Percentiles rank a stretch among this genome's conserved stretches.
phyloP scores from a whole-genome alignment of 1,140 invertebrate genomes.

The Homalodisca vitripennis region DNA sequence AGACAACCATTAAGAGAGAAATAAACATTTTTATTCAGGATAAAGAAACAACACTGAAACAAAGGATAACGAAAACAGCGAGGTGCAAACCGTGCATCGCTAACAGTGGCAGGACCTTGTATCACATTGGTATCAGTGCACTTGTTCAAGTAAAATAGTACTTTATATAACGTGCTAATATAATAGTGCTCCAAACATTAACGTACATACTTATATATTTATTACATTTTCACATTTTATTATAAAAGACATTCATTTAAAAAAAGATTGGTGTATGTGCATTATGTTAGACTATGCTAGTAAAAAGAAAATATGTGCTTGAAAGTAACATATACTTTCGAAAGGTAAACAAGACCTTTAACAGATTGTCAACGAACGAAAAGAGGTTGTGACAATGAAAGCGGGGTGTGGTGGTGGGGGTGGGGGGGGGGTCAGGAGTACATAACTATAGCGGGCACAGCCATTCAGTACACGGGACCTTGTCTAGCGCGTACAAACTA shows the following conservation, averaged over 20 bases:
- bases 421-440: background rate
- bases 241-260: slow-evolving; percentile 28
- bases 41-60: slow-evolving; percentile 8
- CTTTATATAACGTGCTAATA: slow-evolving; percentile 29
- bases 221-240: slow-evolving; percentile 26
- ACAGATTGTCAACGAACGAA: slow-evolving; percentile 29
- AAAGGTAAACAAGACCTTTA: slow-evolving; percentile 26
- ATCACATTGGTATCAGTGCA: slow-evolving; percentile 27
- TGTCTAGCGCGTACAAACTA: slow-evolving; percentile 17
- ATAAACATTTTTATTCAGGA: slow-evolving; percentile 22
- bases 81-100: slow-evolving; percentile 7
- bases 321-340: slow-evolving; percentile 26
- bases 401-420: background rate
- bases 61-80: no score
- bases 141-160: slow-evolving; percentile 30
- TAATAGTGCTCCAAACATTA: slow-evolving; percentile 29
- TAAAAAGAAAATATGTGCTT: slow-evolving; percentile 23
- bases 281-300: slow-evolving; percentile 28
- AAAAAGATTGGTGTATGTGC: slow-evolving; percentile 32
- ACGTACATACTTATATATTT: slow-evolving; percentile 31
- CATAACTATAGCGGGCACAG: background rate
- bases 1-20: slow-evolving; percentile 15
- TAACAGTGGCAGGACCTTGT: slow-evolving; percentile 26
- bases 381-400: background rate
- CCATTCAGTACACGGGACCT: background rate